A percentile compares a stretch with the other conserved stretches of the same genome.
Evolutionary conservation across 2,888 invertebrate genomes (phyloP).

Genomic region (Sipha maydis): DNA sequence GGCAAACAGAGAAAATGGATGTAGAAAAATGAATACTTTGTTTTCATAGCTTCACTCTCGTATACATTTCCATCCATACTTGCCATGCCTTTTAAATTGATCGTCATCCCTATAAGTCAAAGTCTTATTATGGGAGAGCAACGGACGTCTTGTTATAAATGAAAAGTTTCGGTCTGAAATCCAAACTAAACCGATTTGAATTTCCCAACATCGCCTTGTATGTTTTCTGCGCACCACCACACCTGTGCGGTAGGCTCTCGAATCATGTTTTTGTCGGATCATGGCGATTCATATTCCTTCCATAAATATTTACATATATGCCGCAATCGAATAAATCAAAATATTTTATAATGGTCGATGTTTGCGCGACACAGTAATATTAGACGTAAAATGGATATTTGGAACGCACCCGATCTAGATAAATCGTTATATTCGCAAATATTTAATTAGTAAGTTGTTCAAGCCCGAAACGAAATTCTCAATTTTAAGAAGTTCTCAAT

Average conservation of each 20-base stretch:
- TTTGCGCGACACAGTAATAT: neutral
- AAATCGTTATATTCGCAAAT: no score
- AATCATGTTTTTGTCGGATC: neutral
- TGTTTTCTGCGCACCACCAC: neutral
- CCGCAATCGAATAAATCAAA: neutral
- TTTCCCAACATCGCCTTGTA: neutral
- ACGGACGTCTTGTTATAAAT: constrained; percentile 41
- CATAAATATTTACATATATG: neutral
- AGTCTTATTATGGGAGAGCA: neutral
- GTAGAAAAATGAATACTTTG: constrained; percentile 30
- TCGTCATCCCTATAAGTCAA: constrained; percentile 26
- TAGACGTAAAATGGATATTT: neutral
- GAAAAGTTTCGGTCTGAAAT: constrained; percentile 40
- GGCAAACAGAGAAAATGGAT: constrained; percentile 26
- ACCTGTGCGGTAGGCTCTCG: neutral
- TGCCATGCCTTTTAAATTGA: constrained; percentile 38
- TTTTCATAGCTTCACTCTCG: constrained; percentile 22
- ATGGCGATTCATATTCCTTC: neutral
- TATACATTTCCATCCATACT: neutral
- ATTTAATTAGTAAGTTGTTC: no score
- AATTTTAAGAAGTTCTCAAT: no score
- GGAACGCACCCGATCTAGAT: neutral
- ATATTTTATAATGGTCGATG: neutral
- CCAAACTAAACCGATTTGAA: constrained; percentile 47
- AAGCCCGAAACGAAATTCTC: no score